Percentiles rank a stretch among this genome's conserved stretches.
These are phyloP conservation scores for Salticus scenicus DNA, from an alignment of 2,888 invertebrate species.

Conservation along the genomic window DNA sequence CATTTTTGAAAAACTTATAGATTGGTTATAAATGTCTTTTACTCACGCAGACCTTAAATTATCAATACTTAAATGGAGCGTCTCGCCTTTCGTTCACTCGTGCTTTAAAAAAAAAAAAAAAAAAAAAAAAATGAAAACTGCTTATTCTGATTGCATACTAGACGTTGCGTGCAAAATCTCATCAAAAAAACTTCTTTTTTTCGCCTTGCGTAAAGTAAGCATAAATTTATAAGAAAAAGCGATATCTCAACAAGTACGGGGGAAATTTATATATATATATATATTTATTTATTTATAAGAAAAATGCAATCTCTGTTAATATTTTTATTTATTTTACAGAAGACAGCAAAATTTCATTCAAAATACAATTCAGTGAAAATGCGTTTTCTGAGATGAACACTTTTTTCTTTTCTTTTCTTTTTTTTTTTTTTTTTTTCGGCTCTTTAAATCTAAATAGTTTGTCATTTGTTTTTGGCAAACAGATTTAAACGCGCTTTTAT, in stretches of 20 bases:
- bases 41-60: conserved; percentile 11
- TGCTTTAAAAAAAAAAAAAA: neutral
- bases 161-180: conserved; percentile 4
- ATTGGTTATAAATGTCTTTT: neutral
- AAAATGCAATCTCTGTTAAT: neutral
- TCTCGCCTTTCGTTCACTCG: neutral
- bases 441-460: no score
- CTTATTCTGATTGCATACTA: conserved; percentile 7
- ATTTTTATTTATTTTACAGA: neutral
- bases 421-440: no score
- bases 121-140: neutral
- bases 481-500: no score
- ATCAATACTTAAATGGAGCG: neutral
- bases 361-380: neutral
- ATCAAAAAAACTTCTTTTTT: neutral
- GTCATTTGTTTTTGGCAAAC: no score
- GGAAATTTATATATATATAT: neutral
- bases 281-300: no score
- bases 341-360: neutral
- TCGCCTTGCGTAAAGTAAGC: neutral
- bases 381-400: neutral
- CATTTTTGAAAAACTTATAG: neutral
- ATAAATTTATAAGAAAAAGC: neutral
- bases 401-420: no score
- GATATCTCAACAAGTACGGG: neutral